Base-by-base conservation (phyloP, 2,888 invertebrate species). In the Apocheima hispidaria region DNA sequence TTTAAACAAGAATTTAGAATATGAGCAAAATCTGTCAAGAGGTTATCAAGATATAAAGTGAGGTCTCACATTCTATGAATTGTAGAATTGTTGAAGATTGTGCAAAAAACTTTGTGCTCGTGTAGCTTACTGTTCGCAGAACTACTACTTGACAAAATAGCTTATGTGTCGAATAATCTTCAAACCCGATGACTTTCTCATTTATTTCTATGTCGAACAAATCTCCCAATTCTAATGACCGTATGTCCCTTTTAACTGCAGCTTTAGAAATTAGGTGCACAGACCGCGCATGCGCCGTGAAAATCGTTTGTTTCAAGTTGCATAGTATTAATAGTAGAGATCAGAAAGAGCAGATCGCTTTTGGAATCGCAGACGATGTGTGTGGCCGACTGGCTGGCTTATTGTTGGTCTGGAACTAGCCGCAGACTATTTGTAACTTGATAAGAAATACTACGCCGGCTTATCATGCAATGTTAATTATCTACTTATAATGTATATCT, bases 291-390 rank as follows among this genome's bases (percentile, higher is more conserved):
- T 48, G 70, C 73, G 70, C 82, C 81, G 86, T 86, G 87, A 75
- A 88, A 89, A 89, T 84, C 82, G 85, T 83, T 82, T 82, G 82
- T 83, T 81, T 78, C 76, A 76, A 78, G 72, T 75, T 77, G 61
- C 71, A 74, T 68, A 57, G 78, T 84, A 83, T 82, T 83, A 82
- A 82, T 86, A 86, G 78, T 73, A 60, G 68, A 72, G 74, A 73
- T 77, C 75, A 77, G 75, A 72, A 74, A 77, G 75, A 69, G 69
- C 71, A 68, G 67, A 61, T 56, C 51, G 51, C 35, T 38, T 68
- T 67, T 67, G 65, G 61, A 57, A 64, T 54, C 66, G 67, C 51
- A 40, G 36, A 40, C 81, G 67, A 72, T 72, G 83, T 75, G 84
- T 81, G 84, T 82, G 84, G 84, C 68, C 81, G 40, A 10, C 30